These are phyloP conservation scores for Argyra leucocephala DNA, from an alignment of 2,888 invertebrate genomes.

Conservation along the genomic window DNA sequence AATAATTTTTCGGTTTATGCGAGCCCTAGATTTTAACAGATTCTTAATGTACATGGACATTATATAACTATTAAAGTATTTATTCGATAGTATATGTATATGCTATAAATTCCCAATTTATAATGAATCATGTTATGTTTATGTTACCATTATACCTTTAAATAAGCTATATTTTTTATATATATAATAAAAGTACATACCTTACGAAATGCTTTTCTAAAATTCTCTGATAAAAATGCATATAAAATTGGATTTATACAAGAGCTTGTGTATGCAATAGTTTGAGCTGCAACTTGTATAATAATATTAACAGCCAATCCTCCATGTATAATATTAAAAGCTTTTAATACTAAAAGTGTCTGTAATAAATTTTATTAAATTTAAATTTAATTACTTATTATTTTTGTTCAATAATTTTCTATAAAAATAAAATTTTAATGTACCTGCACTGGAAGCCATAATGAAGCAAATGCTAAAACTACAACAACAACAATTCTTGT, in stretches of 20 bases:
- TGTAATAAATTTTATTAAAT: slow-evolving; percentile 43
- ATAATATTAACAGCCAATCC: slow-evolving; percentile 48
- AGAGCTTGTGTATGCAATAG: slow-evolving; percentile 83
- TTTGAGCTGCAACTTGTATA: slow-evolving; percentile 65
- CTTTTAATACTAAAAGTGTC: slow-evolving; percentile 67
- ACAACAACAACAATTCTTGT: slow-evolving; percentile 85
- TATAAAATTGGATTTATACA: slow-evolving; percentile 91
- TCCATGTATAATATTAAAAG: slow-evolving; percentile 49
- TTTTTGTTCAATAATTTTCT: background rate
- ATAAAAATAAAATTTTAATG: slow-evolving; percentile 23
- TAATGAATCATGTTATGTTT: too few relatives aligned
- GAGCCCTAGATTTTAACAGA: too few relatives aligned
- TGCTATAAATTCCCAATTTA: too few relatives aligned
- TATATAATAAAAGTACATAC: slow-evolving; percentile 37
- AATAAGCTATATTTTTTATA: too few relatives aligned
- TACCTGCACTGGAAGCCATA: slow-evolving; percentile 91
- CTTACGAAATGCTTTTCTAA: slow-evolving; percentile 76
- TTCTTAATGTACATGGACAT: too few relatives aligned
- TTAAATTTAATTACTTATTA: background rate
- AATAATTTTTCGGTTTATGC: too few relatives aligned
- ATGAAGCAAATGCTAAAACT: slow-evolving; percentile 84
- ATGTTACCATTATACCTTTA: too few relatives aligned
- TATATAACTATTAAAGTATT: too few relatives aligned
- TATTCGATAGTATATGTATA: too few relatives aligned
- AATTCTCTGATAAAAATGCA: slow-evolving; percentile 88